phyloP scores from a whole-genome alignment of 2,888 invertebrate genomes.

The Cheilosia vernalis region DNA sequence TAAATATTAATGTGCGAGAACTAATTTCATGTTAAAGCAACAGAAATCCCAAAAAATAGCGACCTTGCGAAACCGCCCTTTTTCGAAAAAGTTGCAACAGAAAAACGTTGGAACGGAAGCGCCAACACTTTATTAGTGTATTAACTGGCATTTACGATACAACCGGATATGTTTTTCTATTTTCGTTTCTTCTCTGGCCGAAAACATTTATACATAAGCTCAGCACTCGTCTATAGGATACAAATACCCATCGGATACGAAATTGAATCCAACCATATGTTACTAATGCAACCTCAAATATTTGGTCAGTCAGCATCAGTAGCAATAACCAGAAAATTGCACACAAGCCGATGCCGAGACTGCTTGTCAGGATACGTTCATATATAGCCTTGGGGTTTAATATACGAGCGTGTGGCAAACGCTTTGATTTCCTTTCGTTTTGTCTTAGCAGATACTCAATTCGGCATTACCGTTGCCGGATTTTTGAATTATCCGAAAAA shows the following conservation, averaged over 20 bases:
- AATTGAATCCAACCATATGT: constrained; percentile 53
- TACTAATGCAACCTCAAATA: constrained; percentile 67
- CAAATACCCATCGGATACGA: constrained; percentile 31
- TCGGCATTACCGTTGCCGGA: constrained; percentile 31
- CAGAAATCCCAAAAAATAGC: too few species aligned
- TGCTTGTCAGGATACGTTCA: constrained; percentile 10
- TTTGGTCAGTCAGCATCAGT: constrained; percentile 56
- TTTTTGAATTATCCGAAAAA: too few species aligned
- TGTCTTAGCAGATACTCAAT: constrained; percentile 24
- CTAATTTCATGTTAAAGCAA: too few species aligned
- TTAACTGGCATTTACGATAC: too few species aligned
- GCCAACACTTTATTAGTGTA: too few species aligned
- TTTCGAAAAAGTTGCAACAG: too few species aligned
- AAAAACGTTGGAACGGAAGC: too few species aligned
- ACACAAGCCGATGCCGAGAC: constrained; percentile 26
- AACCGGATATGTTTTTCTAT: not conserved
- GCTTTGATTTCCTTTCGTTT: constrained; percentile 1
- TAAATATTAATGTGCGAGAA: too few species aligned
- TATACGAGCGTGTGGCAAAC: not conserved
- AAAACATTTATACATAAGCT: not conserved
- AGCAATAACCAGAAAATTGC: constrained; percentile 33
- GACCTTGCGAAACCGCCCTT: too few species aligned
- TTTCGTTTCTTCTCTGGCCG: not conserved
- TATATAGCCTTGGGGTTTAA: constrained; percentile 22
- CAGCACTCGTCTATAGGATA: not conserved